Percentiles rank a stretch among this genome's conserved stretches.
phyloP scores from a whole-genome alignment of 2,888 invertebrate species.

The Cybosia mesomella region DNA sequence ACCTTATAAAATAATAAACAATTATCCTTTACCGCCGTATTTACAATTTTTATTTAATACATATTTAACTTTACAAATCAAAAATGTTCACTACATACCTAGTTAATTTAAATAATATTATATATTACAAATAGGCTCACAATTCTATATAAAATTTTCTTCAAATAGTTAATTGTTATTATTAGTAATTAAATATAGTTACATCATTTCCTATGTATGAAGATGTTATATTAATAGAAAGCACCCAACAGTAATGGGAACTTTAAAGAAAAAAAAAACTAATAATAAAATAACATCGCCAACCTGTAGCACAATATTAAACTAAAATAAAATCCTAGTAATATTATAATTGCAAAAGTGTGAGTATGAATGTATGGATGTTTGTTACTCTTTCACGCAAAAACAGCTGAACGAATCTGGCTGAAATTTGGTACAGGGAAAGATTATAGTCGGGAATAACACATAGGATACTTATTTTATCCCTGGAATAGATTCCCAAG shows the following conservation, averaged over 20 bases:
- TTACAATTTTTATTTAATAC: slow-evolving; percentile 29
- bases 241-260: neutral
- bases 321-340: slow-evolving; percentile 17
- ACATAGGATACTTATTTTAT: no score
- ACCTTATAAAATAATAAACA: neutral
- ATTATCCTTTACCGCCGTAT: neutral
- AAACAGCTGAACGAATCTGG: no score
- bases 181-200: slow-evolving; percentile 2
- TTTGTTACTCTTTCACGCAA: no score
- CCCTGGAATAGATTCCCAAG: no score
- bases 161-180: neutral
- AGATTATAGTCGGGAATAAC: no score
- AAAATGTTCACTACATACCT: slow-evolving; percentile 19
- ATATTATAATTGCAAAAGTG: no score
- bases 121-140: slow-evolving; percentile 22
- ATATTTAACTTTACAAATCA: slow-evolving; percentile 26
- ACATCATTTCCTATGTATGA: neutral
- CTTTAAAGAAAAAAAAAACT: neutral
- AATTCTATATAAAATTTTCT: slow-evolving; percentile 11
- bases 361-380: no score
- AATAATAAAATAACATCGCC: slow-evolving; percentile 29
- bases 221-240: neutral
- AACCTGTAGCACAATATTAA: slow-evolving; percentile 47
- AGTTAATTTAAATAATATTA: slow-evolving; percentile 35
- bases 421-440: no score